Conservation (phyloP, 2,888 invertebrate genomes). For the Disparrhopalites patrizii region DNA sequence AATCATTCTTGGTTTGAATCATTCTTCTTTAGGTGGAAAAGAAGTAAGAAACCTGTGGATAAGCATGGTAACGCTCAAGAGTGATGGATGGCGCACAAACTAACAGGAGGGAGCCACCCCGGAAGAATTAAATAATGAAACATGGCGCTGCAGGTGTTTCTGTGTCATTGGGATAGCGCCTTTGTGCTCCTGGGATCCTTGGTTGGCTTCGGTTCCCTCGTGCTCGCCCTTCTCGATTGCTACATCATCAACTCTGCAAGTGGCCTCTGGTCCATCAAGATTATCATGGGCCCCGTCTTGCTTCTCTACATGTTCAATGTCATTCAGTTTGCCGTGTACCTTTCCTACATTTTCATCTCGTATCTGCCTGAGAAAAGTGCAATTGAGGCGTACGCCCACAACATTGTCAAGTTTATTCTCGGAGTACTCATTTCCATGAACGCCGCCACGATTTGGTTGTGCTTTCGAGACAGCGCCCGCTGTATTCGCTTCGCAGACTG, state of each 20-base stretch:
- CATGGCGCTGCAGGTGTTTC: too few relatives aligned
- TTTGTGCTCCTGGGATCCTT: slow-evolving; percentile 13
- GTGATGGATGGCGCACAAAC: too few relatives aligned
- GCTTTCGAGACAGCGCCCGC: not conserved
- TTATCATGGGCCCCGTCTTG: slow-evolving; percentile 12
- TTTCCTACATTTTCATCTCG: slow-evolving; percentile 1
- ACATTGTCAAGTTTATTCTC: slow-evolving; percentile 12
- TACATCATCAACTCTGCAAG: not conserved
- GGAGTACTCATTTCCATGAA: not conserved
- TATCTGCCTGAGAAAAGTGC: not conserved
- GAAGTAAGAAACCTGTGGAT: too few relatives aligned
- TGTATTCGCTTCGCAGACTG: slow-evolving; percentile 9
- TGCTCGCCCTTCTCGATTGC: not conserved
- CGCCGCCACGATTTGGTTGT: not conserved
- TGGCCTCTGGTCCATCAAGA: slow-evolving; percentile 11
- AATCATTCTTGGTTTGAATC: too few relatives aligned
- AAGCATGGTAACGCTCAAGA: too few relatives aligned
- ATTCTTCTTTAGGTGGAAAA: too few relatives aligned
- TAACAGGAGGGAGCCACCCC: too few relatives aligned
- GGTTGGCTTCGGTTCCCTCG: slow-evolving; percentile 1
- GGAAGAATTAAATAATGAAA: too few relatives aligned
- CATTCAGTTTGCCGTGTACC: not conserved
- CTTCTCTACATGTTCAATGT: slow-evolving; percentile 15
- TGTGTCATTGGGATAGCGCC: too few relatives aligned
- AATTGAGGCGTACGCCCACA: not conserved